phyloP scores from a whole-genome alignment of 2,888 invertebrate species.

The Drosophila barbarae region DNA sequence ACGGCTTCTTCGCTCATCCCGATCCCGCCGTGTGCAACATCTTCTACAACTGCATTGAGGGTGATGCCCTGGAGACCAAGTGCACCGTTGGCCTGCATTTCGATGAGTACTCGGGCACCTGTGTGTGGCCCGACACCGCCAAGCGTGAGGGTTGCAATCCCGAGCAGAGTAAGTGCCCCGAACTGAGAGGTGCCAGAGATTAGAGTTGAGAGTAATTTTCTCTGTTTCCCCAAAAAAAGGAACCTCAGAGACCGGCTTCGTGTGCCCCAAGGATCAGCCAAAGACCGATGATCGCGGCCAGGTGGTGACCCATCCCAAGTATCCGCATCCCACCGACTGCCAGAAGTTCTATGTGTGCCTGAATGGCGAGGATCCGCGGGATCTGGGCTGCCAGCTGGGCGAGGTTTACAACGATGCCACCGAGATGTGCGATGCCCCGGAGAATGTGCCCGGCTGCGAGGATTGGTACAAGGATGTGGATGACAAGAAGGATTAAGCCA shows the following conservation, averaged over 20 bases:
- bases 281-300: conserved; percentile 85
- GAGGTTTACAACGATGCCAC: conserved; percentile 94
- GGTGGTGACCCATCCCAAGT: conserved; percentile 90
- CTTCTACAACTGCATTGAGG: conserved; percentile 94
- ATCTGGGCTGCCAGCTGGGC: conserved; percentile 91
- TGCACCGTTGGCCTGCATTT: conserved; percentile 95
- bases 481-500: conserved; percentile 80
- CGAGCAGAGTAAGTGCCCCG: conserved; percentile 81
- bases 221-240: conserved; percentile 80
- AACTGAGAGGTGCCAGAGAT: neutral
- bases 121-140: conserved; percentile 92
- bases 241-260: conserved; percentile 90
- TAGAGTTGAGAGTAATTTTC: neutral
- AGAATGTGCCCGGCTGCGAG: conserved; percentile 94
- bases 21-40: conserved; percentile 89
- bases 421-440: conserved; percentile 92
- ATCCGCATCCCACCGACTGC: conserved; percentile 91
- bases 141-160: conserved; percentile 86
- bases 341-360: conserved; percentile 95
- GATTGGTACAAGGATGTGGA: conserved; percentile 94
- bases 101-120: conserved; percentile 92
- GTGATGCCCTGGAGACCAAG: conserved; percentile 87
- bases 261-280: conserved; percentile 87
- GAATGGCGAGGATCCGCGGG: conserved; percentile 91
- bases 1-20: conserved; percentile 95